Evolutionary conservation across 2,888 invertebrate species (phyloP).

Genomic region (Leistus spinibarbis): DNA sequence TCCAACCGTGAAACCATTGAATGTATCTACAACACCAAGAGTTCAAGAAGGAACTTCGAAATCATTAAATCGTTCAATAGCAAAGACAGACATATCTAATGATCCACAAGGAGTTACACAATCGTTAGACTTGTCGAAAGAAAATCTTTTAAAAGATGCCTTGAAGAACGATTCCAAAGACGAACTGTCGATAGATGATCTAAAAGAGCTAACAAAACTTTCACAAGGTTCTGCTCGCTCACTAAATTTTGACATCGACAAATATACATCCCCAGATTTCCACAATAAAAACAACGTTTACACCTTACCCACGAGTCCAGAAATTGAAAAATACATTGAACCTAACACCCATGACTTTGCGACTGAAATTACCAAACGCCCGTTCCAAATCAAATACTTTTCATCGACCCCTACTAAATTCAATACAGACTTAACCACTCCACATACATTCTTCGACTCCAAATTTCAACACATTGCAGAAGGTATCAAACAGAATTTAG

Average conservation of each 20-base stretch:
- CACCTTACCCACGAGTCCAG: slow-evolving; percentile 59
- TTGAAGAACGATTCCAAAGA: neutral
- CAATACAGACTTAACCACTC: slow-evolving; percentile 37
- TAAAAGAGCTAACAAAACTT: neutral
- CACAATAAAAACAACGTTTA: slow-evolving; percentile 61
- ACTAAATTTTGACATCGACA: slow-evolving; percentile 53
- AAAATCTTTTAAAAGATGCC: no score
- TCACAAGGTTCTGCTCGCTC: slow-evolving; percentile 48
- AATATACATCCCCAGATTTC: slow-evolving; percentile 61
- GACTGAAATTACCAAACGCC: slow-evolving; percentile 10
- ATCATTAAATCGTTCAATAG: no score
- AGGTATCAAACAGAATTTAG: slow-evolving; percentile 61
- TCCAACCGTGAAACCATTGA: no score
- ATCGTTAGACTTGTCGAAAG: no score
- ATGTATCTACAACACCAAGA: no score
- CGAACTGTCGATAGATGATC: slow-evolving; percentile 25
- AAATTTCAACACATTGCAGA: slow-evolving; percentile 61
- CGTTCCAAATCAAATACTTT: slow-evolving; percentile 5
- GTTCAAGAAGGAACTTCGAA: no score
- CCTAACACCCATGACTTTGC: slow-evolving; percentile 44
- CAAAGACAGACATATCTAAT: no score
- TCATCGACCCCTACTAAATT: slow-evolving; percentile 21
- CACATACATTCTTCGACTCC: slow-evolving; percentile 45
- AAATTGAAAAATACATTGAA: slow-evolving; percentile 51
- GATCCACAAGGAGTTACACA: no score